Percentiles rank a stretch among this genome's conserved stretches.
phyloP scores from a whole-genome alignment of 2,888 invertebrate species.

The Dasysyrphus albostriatus region DNA sequence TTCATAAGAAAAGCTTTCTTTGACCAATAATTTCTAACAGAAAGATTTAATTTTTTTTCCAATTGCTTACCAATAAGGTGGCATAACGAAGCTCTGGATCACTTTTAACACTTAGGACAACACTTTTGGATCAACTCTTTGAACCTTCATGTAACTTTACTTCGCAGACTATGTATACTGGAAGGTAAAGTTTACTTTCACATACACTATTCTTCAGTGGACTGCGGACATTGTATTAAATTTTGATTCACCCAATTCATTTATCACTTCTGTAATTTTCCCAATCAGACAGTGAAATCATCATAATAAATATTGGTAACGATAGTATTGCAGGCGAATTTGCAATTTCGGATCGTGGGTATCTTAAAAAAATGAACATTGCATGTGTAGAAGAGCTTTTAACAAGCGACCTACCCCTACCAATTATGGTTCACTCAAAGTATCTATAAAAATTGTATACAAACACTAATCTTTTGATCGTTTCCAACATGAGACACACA shows the following conservation, averaged over 20 bases:
- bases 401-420: conserved; percentile 1
- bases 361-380: background rate
- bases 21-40: too few relatives aligned
- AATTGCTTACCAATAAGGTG: too few relatives aligned
- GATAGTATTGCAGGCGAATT: conserved; percentile 10
- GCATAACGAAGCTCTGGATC: too few relatives aligned
- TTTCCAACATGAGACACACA: background rate
- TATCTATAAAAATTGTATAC: conserved; percentile 15
- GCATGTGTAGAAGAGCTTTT: conserved; percentile 11
- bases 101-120: too few relatives aligned
- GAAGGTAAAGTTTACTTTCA: too few relatives aligned
- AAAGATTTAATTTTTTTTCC: too few relatives aligned
- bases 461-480: conserved; percentile 34
- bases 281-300: conserved; percentile 40
- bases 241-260: conserved; percentile 41
- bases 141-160: too few relatives aligned
- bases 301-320: conserved; percentile 39
- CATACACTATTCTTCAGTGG: background rate
- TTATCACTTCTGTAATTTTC: conserved; percentile 42
- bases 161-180: too few relatives aligned
- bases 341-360: conserved; percentile 23
- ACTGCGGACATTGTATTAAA: background rate
- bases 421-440: conserved; percentile 30
- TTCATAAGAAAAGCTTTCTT: too few relatives aligned
- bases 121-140: too few relatives aligned